Conservation (phyloP, 2,797 vertebrate species). For the Gadopsis marmoratus region DNA sequence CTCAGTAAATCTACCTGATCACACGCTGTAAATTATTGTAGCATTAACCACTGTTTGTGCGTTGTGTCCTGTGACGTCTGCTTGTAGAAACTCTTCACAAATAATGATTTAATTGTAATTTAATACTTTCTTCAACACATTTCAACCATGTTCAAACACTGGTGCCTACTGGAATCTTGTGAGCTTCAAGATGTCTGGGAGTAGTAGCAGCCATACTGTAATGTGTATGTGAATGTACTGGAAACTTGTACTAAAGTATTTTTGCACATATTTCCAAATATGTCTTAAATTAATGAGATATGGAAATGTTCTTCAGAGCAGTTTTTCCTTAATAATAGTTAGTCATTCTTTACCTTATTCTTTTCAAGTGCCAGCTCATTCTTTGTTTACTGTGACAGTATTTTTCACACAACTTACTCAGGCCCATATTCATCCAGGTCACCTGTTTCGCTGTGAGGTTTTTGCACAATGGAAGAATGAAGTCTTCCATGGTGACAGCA, state of each 20-base stretch:
- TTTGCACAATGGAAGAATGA: constrained; percentile 79
- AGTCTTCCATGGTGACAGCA: constrained; percentile 88
- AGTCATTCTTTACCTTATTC: not conserved
- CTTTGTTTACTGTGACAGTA: not conserved
- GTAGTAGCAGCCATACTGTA: not conserved
- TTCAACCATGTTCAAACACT: not conserved
- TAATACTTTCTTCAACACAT: not conserved
- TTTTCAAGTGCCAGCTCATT: not conserved
- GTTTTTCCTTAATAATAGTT: not conserved
- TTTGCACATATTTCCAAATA: not conserved
- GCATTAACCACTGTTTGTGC: not conserved
- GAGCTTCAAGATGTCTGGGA: not conserved
- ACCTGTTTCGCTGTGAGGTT: constrained; percentile 78
- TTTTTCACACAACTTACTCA: constrained; percentile 82
- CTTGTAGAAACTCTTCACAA: not conserved
- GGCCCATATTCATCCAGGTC: constrained; percentile 87
- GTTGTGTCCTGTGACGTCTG: not conserved
- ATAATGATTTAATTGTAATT: not conserved
- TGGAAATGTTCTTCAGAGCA: not conserved
- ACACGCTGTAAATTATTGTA: not conserved
- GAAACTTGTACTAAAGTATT: not conserved
- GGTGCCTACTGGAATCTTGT: not conserved
- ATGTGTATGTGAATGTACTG: not conserved
- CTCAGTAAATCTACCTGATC: not conserved
- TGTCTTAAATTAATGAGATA: not conserved